Conservation (phyloP, 2,113 vertebrate genomes). For the Limanda limanda region DNA sequence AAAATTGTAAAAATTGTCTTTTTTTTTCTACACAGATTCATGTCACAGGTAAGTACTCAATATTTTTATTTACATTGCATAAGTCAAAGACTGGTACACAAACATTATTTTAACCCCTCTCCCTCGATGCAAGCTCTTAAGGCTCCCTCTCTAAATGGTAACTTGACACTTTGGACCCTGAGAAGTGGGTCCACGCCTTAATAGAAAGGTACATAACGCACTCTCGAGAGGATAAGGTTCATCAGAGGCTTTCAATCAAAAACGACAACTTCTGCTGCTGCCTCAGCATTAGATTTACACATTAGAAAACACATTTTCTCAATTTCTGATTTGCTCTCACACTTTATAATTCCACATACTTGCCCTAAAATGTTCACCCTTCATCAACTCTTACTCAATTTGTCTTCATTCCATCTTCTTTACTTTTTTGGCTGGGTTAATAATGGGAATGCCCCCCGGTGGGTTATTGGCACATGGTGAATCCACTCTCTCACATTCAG, state of each 20-base stretch:
- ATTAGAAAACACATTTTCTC: constrained; percentile 10
- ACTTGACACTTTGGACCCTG: constrained; percentile 40
- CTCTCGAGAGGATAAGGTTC: constrained; percentile 29
- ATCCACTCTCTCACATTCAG: constrained; percentile 46
- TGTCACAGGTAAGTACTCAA: constrained; percentile 9
- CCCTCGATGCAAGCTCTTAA: not conserved
- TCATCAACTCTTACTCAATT: constrained; percentile 20
- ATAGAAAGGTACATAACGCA: constrained; percentile 27
- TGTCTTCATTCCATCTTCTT: constrained; percentile 4
- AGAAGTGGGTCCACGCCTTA: constrained; percentile 36
- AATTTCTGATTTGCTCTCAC: not conserved
- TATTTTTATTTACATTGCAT: constrained; percentile 44
- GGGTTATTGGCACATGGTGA: constrained; percentile 63
- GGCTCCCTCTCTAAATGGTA: constrained; percentile 23
- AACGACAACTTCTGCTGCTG: not conserved
- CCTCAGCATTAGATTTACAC: not conserved
- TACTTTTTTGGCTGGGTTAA: constrained; percentile 2
- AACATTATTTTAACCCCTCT: not conserved
- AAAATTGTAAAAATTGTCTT: not conserved
- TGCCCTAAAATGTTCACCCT: not conserved
- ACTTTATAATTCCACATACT: constrained; percentile 11
- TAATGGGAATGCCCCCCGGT: constrained; percentile 23
- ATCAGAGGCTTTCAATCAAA: not conserved
- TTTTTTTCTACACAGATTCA: constrained; percentile 12
- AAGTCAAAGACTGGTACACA: not conserved